A percentile compares a stretch with the other conserved stretches of the same genome.
Conservation (phyloP, 1,140 invertebrate genomes). For the Radopholus similis region DNA sequence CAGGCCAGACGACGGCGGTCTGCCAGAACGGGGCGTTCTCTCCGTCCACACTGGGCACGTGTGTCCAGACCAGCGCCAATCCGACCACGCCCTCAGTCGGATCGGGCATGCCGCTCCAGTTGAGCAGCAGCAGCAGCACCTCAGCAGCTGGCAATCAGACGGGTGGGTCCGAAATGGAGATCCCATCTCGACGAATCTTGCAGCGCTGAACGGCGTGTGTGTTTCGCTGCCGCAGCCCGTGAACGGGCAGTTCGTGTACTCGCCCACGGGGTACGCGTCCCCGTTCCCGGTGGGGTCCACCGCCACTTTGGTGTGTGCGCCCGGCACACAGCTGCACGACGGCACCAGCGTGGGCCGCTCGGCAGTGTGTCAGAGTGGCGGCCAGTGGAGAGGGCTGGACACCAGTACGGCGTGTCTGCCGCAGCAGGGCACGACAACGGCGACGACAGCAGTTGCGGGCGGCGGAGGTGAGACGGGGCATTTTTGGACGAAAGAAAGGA, state of each 20-base stretch:
- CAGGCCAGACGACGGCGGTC: slow-evolving; percentile 20
- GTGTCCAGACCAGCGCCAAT: neutral
- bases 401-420: too few relatives aligned
- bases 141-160: neutral
- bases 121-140: neutral
- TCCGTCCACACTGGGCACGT: slow-evolving; percentile 11
- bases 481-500: too few relatives aligned
- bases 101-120: neutral
- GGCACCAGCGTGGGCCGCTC: neutral
- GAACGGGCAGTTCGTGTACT: slow-evolving; percentile 13
- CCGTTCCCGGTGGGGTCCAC: slow-evolving; percentile 21
- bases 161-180: neutral
- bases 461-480: too few relatives aligned
- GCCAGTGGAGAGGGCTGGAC: too few relatives aligned
- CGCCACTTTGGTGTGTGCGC: slow-evolving; percentile 16
- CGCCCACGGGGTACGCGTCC: neutral
- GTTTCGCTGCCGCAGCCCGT: slow-evolving; percentile 6
- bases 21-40: slow-evolving; percentile 25
- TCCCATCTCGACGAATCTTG: neutral
- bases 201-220: neutral
- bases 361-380: neutral
- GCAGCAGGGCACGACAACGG: too few relatives aligned
- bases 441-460: too few relatives aligned
- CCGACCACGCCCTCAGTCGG: neutral
- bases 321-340: slow-evolving; percentile 16